These are phyloP conservation scores for Anticlea derivata DNA, from an alignment of 2,888 invertebrate species.

Conservation along the genomic window DNA sequence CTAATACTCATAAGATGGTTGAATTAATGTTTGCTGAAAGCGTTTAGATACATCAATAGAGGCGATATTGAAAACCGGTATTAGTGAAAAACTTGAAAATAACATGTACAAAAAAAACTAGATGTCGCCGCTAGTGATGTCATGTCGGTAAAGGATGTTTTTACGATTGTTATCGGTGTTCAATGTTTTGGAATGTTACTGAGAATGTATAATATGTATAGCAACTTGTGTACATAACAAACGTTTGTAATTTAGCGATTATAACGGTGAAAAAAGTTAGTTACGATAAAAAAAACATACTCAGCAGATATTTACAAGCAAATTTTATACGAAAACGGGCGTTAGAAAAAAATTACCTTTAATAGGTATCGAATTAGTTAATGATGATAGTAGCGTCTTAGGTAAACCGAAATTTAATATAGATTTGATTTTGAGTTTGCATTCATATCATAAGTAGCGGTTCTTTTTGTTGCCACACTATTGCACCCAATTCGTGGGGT, in stretches of 20 bases:
- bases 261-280: too few species aligned
- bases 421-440: conserved; percentile 21
- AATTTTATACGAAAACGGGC: too few species aligned
- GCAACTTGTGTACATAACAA: conserved; percentile 9
- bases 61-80: neutral
- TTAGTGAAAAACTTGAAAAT: neutral
- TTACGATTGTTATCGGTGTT: conserved; percentile 10
- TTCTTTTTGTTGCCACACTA: conserved; percentile 33
- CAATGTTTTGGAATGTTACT: conserved; percentile 16
- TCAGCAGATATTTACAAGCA: too few species aligned
- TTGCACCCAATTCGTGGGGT: conserved; percentile 30
- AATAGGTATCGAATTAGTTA: too few species aligned
- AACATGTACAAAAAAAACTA: neutral
- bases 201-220: conserved; percentile 8
- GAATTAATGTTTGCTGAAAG: conserved; percentile 5
- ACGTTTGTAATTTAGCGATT: neutral
- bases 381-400: too few species aligned
- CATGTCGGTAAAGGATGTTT: conserved; percentile 10
- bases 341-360: neutral
- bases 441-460: conserved; percentile 16
- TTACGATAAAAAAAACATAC: too few species aligned
- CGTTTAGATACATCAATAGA: conserved; percentile 5
- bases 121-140: conserved; percentile 8
- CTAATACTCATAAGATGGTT: conserved; percentile 1
- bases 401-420: neutral